phyloP scores from a whole-genome alignment of 2,797 vertebrate genomes.

The Zonotrichia albicollis region DNA sequence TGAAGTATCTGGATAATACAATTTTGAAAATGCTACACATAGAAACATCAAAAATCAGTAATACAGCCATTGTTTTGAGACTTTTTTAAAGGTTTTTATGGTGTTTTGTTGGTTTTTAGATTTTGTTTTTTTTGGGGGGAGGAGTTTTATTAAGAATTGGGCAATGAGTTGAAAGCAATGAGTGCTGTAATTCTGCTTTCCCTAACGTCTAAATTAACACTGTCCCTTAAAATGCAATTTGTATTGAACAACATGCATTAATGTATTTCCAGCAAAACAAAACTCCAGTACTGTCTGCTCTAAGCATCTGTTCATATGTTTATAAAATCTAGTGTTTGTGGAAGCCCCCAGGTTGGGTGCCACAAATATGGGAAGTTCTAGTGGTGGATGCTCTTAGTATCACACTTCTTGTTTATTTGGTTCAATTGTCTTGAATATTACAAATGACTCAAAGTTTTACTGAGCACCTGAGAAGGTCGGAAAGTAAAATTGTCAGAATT shows the following conservation, averaged over 20 bases:
- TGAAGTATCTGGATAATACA: not conserved
- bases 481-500: not conserved
- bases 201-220: not conserved
- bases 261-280: not conserved
- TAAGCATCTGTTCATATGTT: not conserved
- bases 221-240: not conserved
- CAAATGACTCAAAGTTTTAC: not conserved
- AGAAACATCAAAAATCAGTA: not conserved
- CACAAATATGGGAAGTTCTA: not conserved
- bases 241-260: not conserved
- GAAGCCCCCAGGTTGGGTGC: not conserved
- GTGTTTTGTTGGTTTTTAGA: not conserved
- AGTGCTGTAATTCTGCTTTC: not conserved
- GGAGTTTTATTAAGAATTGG: not conserved
- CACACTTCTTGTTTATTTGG: not conserved
- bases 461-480: not conserved
- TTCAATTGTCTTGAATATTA: not conserved
- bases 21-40: not conserved
- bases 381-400: not conserved
- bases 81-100: not conserved
- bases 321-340: not conserved
- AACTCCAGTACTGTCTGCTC: not conserved
- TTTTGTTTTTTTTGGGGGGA: not conserved
- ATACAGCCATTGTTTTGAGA: not conserved
- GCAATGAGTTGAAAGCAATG: not conserved